Evolutionary conservation across 2,888 invertebrate species (phyloP).

Genomic region (Conchocele bisecta): DNA sequence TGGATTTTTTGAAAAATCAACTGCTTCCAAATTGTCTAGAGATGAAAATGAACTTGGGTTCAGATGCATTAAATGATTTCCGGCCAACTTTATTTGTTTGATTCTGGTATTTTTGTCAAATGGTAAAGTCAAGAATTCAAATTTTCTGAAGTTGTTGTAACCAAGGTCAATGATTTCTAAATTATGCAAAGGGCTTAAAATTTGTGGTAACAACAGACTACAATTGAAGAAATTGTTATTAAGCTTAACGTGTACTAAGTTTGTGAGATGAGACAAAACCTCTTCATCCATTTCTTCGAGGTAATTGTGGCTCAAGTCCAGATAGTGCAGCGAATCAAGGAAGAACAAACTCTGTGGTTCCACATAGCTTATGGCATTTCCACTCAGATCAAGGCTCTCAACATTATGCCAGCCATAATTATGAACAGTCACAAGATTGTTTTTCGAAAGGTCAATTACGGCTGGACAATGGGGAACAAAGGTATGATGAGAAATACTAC

Average conservation of each 20-base stretch:
- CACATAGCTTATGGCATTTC: conserved; percentile 67
- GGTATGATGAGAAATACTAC: conserved; percentile 62
- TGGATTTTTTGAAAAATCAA: conserved; percentile 74
- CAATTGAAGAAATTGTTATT: conserved; percentile 61
- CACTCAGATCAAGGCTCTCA: conserved; percentile 61
- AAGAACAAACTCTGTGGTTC: conserved; percentile 69
- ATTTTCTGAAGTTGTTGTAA: conserved; percentile 64
- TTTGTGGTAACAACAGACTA: conserved; percentile 20
- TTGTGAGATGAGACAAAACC: conserved; percentile 63
- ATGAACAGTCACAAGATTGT: conserved; percentile 64
- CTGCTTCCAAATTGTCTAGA: conserved; percentile 58
- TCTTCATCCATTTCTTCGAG: conserved; percentile 61
- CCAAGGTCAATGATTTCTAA: conserved; percentile 67
- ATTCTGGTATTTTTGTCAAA: conserved; percentile 63
- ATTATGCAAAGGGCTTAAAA: conserved; percentile 58
- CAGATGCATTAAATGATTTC: conserved; percentile 65
- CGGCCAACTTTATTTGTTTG: conserved; percentile 57
- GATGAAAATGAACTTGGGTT: conserved; percentile 60
- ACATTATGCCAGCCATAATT: conserved; percentile 73
- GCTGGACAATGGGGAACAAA: conserved; percentile 72
- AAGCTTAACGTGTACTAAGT: conserved; percentile 61
- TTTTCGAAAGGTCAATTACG: conserved; percentile 74
- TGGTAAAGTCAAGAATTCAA: conserved; percentile 53
- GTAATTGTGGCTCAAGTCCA: conserved; percentile 69
- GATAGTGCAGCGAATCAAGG: conserved; percentile 61